These are phyloP conservation scores for Blera fallax DNA, from an alignment of 2,888 invertebrate genomes.

Conservation along the genomic window DNA sequence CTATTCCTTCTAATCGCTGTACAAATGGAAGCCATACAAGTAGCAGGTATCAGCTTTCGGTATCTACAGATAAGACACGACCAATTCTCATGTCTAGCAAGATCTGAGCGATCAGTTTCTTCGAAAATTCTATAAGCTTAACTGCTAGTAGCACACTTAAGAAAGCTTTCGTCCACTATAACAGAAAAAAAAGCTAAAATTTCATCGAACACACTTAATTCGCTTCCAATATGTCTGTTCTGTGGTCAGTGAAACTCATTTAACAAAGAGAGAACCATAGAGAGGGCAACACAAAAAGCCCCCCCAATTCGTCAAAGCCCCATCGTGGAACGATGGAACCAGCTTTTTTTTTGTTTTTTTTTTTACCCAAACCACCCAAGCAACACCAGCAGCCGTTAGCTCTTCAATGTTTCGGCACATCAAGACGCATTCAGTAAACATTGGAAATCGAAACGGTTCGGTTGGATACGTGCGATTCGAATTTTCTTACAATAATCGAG, in stretches of 20 bases:
- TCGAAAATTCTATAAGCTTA: not conserved
- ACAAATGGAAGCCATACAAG: conserved; percentile 15
- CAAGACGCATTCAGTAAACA: conserved; percentile 70
- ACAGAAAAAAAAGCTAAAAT: conserved; percentile 24
- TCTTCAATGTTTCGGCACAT: conserved; percentile 51
- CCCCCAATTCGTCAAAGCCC: not conserved
- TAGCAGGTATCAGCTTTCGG: conserved; percentile 8
- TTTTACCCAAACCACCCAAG: not conserved
- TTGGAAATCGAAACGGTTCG: conserved; percentile 73
- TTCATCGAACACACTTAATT: conserved; percentile 4
- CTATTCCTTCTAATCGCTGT: conserved; percentile 10
- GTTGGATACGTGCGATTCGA: conserved; percentile 36
- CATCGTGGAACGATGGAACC: not conserved
- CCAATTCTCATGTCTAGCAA: not conserved
- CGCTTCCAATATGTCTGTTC: conserved; percentile 16
- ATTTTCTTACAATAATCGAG: not conserved
- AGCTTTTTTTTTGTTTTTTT: too few species aligned
- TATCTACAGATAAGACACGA: not conserved
- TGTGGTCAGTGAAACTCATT: not conserved
- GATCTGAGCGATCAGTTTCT: not conserved
- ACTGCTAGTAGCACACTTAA: not conserved
- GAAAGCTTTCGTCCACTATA: conserved; percentile 1
- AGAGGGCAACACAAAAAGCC: not conserved
- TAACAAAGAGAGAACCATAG: not conserved
- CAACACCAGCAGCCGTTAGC: conserved; percentile 19